phyloP scores from a whole-genome alignment of 2,888 invertebrate genomes.

The Harpalus rufipes region DNA sequence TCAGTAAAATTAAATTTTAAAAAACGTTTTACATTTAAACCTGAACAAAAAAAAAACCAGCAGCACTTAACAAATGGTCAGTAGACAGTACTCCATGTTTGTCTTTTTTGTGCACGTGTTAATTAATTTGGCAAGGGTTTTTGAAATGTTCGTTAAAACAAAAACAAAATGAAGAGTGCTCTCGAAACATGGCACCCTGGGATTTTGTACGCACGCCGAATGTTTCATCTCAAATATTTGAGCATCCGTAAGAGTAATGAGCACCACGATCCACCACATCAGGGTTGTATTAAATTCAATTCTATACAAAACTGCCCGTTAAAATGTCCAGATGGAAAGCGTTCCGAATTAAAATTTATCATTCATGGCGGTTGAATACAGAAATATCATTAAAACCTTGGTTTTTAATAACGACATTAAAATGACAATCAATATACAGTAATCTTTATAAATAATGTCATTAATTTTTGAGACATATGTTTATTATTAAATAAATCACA shows the following conservation, averaged over 20 bases:
- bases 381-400: no score
- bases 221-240: conserved; percentile 58
- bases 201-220: conserved; percentile 45
- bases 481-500: no score
- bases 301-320: not conserved
- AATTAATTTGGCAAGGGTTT: conserved; percentile 70
- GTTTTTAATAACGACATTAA: no score
- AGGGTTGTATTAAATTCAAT: conserved; percentile 13
- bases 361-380: not conserved
- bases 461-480: no score
- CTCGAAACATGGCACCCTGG: conserved; percentile 43
- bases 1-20: conserved; percentile 30
- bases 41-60: not conserved
- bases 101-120: conserved; percentile 69
- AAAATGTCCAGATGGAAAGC: not conserved
- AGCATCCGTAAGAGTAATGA: conserved; percentile 50
- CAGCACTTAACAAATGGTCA: conserved; percentile 9
- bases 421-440: no score
- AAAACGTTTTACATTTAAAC: conserved; percentile 11
- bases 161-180: conserved; percentile 54
- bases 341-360: not conserved
- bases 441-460: no score
- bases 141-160: conserved; percentile 71
- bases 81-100: conserved; percentile 26
- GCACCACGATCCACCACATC: not conserved